phyloP scores from a whole-genome alignment of 2,797 vertebrate species.

The Neosilurus mollespiculum region DNA sequence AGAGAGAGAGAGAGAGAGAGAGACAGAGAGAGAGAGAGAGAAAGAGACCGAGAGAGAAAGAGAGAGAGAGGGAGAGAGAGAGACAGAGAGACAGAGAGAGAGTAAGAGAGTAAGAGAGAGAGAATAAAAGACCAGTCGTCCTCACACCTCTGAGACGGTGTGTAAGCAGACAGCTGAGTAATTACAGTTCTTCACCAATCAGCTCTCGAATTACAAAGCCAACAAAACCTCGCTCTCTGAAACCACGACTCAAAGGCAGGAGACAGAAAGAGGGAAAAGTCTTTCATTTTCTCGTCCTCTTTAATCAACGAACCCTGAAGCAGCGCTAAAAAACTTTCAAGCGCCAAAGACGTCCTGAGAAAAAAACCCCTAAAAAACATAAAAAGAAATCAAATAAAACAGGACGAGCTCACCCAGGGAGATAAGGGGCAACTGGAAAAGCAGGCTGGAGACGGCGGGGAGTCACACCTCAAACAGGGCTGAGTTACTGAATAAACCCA shows the following conservation, averaged over 20 bases:
- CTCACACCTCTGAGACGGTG: background rate
- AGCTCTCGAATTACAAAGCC: background rate
- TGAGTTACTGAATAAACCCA: background rate
- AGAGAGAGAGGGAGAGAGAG: background rate
- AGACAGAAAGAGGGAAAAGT: background rate
- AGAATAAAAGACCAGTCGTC: too few species aligned
- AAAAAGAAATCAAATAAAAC: background rate
- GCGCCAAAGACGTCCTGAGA: constrained; percentile 54
- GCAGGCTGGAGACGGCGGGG: constrained; percentile 73
- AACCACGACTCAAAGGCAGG: background rate
- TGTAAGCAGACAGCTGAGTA: constrained; percentile 6
- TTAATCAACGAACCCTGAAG: constrained; percentile 35
- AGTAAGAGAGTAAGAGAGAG: background rate
- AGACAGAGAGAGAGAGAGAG: background rate
- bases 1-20: background rate
- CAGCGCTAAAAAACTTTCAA: constrained; percentile 21
- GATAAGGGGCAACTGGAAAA: constrained; percentile 78
- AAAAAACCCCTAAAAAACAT: background rate
- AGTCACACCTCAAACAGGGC: constrained; percentile 66
- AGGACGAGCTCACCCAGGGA: constrained; percentile 64
- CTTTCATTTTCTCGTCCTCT: constrained; percentile 41
- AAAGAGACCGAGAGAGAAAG: background rate
- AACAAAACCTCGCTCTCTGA: background rate
- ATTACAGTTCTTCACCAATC: background rate
- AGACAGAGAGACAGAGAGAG: background rate